Evolutionary conservation across 2,888 invertebrate genomes (phyloP).

Genomic region (Epistrophe eligans): DNA sequence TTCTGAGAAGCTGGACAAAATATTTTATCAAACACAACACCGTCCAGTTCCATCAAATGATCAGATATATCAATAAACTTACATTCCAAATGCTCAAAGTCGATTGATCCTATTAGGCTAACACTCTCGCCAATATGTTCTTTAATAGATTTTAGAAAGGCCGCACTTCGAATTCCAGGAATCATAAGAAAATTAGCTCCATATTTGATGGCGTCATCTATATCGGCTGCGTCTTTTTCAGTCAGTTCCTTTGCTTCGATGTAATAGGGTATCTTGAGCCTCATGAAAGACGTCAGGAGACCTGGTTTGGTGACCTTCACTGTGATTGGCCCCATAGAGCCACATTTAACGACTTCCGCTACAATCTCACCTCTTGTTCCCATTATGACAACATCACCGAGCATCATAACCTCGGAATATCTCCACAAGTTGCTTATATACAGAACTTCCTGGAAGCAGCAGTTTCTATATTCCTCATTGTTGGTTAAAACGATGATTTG

Average conservation of each 20-base stretch:
- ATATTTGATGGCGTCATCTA: slow-evolving; percentile 77
- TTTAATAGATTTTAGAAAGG: slow-evolving; percentile 78
- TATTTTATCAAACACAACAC: slow-evolving; percentile 81
- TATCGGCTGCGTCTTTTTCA: slow-evolving; percentile 78
- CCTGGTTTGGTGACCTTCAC: slow-evolving; percentile 79
- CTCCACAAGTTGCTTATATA: slow-evolving; percentile 80
- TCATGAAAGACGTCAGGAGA: slow-evolving; percentile 80
- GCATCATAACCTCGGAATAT: slow-evolving; percentile 78
- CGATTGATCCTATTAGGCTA: slow-evolving; percentile 80
- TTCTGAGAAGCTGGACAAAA: slow-evolving; percentile 78
- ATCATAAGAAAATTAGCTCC: slow-evolving; percentile 80
- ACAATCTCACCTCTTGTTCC: slow-evolving; percentile 35
- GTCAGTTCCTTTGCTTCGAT: slow-evolving; percentile 68
- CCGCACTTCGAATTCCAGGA: slow-evolving; percentile 79
- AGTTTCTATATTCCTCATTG: slow-evolving; percentile 79
- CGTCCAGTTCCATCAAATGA: slow-evolving; percentile 80
- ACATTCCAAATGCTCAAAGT: slow-evolving; percentile 78
- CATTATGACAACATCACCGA: slow-evolving; percentile 78
- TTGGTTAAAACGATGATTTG: slow-evolving; percentile 80
- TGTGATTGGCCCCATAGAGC: slow-evolving; percentile 75
- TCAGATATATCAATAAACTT: slow-evolving; percentile 81
- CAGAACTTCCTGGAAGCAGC: slow-evolving; percentile 80
- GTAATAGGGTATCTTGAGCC: slow-evolving; percentile 80
- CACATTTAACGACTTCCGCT: slow-evolving; percentile 78
- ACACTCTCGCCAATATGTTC: slow-evolving; percentile 72